Conservation (phyloP, 2,888 invertebrate genomes). For the Charanyca ferruginea region DNA sequence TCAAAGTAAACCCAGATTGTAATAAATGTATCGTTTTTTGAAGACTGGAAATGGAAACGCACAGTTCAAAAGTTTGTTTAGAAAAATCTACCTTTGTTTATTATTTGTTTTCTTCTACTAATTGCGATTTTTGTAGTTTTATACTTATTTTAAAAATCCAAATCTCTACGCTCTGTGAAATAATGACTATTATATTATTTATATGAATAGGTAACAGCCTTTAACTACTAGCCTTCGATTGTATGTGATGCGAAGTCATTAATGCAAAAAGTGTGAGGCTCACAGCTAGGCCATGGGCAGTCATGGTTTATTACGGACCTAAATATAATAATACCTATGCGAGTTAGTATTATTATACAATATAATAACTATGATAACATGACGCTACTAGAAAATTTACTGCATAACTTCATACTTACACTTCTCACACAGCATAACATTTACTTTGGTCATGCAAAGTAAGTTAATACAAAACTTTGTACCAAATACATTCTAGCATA, state of each 20-base stretch:
- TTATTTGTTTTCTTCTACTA: no score
- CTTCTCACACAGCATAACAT: not conserved
- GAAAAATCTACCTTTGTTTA: no score
- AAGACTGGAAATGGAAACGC: no score
- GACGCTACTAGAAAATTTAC: slow-evolving; percentile 5
- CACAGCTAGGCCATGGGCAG: slow-evolving; percentile 53
- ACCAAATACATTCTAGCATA: not conserved
- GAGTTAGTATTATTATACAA: slow-evolving; percentile 30
- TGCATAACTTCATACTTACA: not conserved
- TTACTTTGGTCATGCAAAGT: not conserved
- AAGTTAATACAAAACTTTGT: not conserved
- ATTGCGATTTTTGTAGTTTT: no score
- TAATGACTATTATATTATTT: slow-evolving; percentile 3
- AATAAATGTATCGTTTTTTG: no score
- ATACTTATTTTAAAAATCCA: no score
- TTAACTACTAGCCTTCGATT: slow-evolving; percentile 51
- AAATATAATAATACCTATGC: slow-evolving; percentile 22
- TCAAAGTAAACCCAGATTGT: no score
- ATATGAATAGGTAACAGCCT: slow-evolving; percentile 10
- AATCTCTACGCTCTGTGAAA: not conserved
- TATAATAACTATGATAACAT: slow-evolving; percentile 34
- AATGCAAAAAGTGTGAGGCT: slow-evolving; percentile 42
- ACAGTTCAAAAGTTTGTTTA: no score
- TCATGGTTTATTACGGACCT: slow-evolving; percentile 52
- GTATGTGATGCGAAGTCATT: slow-evolving; percentile 49